A percentile compares a stretch with the other conserved stretches of the same genome.
Conservation (phyloP, 2,797 vertebrate genomes). For the Spinus olivaceus region DNA sequence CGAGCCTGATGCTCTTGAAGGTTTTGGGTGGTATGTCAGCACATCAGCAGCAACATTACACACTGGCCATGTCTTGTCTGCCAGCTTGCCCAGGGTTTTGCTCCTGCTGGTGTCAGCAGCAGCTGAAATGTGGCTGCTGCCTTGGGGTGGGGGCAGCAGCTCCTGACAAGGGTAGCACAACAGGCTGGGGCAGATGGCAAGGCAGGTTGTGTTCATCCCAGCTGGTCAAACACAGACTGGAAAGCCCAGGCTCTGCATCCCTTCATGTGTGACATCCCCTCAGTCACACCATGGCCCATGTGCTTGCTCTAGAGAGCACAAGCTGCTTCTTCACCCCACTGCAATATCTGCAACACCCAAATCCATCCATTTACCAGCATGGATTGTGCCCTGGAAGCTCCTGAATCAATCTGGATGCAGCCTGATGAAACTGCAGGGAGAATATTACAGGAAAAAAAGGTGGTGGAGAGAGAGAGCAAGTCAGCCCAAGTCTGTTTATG, state of each 20-base stretch:
- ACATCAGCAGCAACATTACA: fast-evolving
- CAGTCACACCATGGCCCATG: fast-evolving
- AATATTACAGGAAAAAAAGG: background rate
- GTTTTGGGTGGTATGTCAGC: background rate
- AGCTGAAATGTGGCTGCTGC: background rate
- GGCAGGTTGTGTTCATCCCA: background rate
- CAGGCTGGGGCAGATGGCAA: background rate
- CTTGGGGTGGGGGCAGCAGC: background rate
- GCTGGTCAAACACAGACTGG: background rate
- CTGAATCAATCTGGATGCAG: background rate
- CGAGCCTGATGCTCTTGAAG: background rate
- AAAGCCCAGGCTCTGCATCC: background rate
- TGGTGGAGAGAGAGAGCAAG: background rate
- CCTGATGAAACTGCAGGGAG: background rate
- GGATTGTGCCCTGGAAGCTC: background rate
- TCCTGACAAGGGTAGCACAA: background rate
- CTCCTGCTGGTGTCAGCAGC: background rate
- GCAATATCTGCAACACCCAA: background rate
- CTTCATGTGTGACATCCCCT: background rate
- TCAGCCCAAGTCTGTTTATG: background rate
- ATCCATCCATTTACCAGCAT: background rate
- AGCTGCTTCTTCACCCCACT: background rate
- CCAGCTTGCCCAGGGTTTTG: background rate
- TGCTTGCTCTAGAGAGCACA: background rate
- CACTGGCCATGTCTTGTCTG: background rate